Base-by-base conservation (phyloP, 1,140 invertebrate species). In the Ruditapes philippinarum region DNA sequence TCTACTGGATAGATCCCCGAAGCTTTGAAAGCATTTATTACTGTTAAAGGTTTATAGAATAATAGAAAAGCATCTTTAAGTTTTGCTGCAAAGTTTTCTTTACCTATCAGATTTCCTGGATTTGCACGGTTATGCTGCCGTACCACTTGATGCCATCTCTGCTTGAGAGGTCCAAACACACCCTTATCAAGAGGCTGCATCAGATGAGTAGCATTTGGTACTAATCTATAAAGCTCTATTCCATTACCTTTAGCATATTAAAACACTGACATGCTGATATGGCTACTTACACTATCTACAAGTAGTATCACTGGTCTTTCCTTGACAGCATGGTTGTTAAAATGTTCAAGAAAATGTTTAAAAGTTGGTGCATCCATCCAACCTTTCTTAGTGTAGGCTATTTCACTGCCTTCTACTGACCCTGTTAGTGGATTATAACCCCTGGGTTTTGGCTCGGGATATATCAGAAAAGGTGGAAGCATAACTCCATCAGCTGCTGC, bases 151-250 rank as follows among this genome's bases (percentile, higher is more conserved):
- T 90, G 25, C 65, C 87, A 82, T 38, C 54, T 73, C 1, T 68
- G 36, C 45, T 91, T 91, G 19, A 86, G 76, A 4, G 87, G 88
- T 9, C 28, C 51, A 17, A 89, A 31, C 57, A 45, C 84, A 3
- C 78, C 84, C 38, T 76, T 82, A 49, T 90, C 83, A 7, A 81
- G 33, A 7, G 74, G 79, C 49, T 90, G 89, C 85, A 82, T 88
- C 3, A 90, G 51, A 51, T 88, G 73, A 4, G 70, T 90, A 19
- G 45, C 89, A 88, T 90, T 88, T 31, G 68, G 51, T 31, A 78
- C 57, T 42, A 90, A 33, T 83, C 78, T 60, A 42, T 90, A 88
- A 31, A 83, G 38, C 40, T 88, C 89, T 49, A 82, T 90, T 54
- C 78, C 80, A 7, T 84, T 83, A 33, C 45, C 19, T 36, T 25